Percentiles rank a stretch among this genome's conserved stretches.
Evolutionary conservation across 2,113 vertebrate genomes (phyloP).

Genomic region (Tyto alba): DNA sequence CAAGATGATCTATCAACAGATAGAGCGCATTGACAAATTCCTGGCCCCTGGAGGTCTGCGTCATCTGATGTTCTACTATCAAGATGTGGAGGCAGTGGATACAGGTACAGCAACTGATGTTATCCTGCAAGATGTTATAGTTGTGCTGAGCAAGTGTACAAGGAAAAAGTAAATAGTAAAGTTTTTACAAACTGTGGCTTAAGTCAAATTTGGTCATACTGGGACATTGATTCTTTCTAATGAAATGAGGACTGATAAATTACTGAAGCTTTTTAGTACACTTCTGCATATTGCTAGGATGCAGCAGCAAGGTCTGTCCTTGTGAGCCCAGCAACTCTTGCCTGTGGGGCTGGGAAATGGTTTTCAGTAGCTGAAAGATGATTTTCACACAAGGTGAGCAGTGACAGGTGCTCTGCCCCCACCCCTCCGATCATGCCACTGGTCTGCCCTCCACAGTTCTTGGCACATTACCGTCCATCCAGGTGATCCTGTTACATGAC

Average conservation of each 20-base stretch:
- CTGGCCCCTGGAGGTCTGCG: slow-evolving; percentile 78
- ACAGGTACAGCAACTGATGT: slow-evolving; percentile 68
- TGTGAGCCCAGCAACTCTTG: background rate
- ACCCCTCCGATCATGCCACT: background rate
- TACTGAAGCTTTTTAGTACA: background rate
- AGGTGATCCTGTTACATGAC: background rate
- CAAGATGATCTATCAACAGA: slow-evolving; percentile 62
- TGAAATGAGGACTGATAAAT: background rate
- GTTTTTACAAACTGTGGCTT: background rate
- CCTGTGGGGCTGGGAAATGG: background rate
- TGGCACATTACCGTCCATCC: background rate
- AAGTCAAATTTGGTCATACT: background rate
- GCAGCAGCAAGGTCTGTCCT: background rate
- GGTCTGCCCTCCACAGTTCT: background rate
- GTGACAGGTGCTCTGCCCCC: background rate
- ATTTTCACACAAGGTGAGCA: background rate
- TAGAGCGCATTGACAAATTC: slow-evolving; percentile 89
- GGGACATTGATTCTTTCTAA: background rate
- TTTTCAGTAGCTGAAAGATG: background rate
- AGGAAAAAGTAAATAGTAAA: background rate
- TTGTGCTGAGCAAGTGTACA: background rate
- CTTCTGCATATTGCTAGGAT: background rate
- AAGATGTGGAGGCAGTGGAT: slow-evolving; percentile 79
- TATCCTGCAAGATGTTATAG: background rate
- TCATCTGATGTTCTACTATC: slow-evolving; percentile 91